Evolutionary conservation across 23 tunicate species (phyloP).

Genomic region (Clavelina lepadiformis): DNA sequence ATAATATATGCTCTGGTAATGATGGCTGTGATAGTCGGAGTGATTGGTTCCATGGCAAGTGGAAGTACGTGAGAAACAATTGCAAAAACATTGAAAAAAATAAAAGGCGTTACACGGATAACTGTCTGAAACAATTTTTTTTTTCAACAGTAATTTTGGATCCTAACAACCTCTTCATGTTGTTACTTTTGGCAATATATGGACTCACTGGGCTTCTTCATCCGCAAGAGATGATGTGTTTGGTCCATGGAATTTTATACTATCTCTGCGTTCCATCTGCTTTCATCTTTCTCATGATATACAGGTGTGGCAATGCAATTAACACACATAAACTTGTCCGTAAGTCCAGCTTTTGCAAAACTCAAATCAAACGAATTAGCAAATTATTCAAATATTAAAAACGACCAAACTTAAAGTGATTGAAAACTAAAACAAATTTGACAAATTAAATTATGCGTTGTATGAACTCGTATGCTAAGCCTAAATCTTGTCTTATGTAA

Average conservation of each 20-base stretch:
- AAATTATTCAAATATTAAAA: no score
- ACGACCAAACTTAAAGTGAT: no score
- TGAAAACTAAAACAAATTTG: no score
- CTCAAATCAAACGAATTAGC: no score
- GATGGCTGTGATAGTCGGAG: slow-evolving; percentile 94
- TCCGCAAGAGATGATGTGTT: slow-evolving; percentile 82
- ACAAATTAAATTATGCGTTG: no score
- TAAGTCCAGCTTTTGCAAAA: no score
- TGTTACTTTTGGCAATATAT: slow-evolving; percentile 77
- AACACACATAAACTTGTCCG: no score
- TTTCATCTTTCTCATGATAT: slow-evolving; percentile 93
- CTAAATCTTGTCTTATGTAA: no score
- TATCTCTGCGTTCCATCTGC: slow-evolving; percentile 96
- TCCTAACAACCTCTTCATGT: slow-evolving; percentile 82
- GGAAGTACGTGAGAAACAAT: slow-evolving; percentile 48
- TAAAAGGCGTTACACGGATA: no score
- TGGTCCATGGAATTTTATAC: slow-evolving; percentile 79
- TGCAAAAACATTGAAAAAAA: no score
- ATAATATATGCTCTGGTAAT: slow-evolving; percentile 90
- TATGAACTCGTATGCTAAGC: no score
- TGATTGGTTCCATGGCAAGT: slow-evolving; percentile 75
- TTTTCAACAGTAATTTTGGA: slow-evolving; percentile 73
- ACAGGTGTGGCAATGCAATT: slow-evolving; percentile 52
- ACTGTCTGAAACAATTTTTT: no score
- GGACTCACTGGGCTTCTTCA: slow-evolving; percentile 81